Conservation (phyloP, 1,140 invertebrate genomes). For the Sitobion miscanthi region DNA sequence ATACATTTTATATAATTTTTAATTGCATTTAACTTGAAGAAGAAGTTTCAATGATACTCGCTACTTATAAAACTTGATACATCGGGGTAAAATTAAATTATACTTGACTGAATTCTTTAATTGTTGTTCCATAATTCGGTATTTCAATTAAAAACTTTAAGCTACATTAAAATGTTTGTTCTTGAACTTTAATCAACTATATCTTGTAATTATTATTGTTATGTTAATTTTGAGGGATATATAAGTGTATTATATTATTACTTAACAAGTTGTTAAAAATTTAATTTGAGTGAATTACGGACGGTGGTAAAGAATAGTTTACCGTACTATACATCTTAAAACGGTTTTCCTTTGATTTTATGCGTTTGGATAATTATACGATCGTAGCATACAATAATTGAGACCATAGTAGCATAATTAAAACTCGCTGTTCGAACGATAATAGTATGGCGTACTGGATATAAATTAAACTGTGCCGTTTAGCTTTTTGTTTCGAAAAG, state of each 20-base stretch:
- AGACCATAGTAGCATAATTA: not conserved
- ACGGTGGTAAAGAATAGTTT: not conserved
- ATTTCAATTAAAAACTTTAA: slow-evolving; percentile 11
- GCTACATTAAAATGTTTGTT: not conserved
- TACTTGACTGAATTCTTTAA: not conserved
- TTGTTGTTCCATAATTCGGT: not conserved
- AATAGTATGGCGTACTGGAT: not conserved
- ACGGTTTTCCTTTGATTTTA: not conserved
- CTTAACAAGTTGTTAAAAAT: not conserved
- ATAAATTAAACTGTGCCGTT: not conserved
- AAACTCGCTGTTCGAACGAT: not conserved
- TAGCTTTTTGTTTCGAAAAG: not conserved
- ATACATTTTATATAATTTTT: not conserved
- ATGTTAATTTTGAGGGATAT: not conserved
- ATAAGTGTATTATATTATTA: not conserved
- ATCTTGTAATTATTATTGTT: not conserved
- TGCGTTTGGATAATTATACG: not conserved
- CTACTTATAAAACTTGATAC: not conserved
- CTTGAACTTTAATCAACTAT: not conserved
- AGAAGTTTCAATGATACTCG: not conserved
- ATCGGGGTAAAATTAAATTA: not conserved
- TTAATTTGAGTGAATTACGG: not conserved
- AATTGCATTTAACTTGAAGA: not conserved
- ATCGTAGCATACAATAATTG: not conserved
- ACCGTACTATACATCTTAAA: not conserved